phyloP scores from a whole-genome alignment of 1,140 invertebrate species.

The Apis dorsata region DNA sequence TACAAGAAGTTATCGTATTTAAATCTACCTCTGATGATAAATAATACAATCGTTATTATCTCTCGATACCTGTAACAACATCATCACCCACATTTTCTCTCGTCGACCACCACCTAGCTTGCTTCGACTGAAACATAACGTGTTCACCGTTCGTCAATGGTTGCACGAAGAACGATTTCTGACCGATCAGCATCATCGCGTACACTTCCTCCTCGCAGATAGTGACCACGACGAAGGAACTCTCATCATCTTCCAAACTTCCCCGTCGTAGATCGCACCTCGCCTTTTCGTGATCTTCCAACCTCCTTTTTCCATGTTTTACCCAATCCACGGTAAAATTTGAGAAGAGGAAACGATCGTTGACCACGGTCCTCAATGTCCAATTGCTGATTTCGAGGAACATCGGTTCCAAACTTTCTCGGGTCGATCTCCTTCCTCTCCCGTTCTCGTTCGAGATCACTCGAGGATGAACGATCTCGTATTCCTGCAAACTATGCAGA shows the following conservation, averaged over 20 bases:
- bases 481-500: slow-evolving; percentile 2
- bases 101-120: slow-evolving; percentile 16
- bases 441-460: slow-evolving; percentile 28
- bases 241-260: slow-evolving; percentile 49
- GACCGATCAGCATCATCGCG: slow-evolving; percentile 72
- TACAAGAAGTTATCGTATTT: too few species aligned
- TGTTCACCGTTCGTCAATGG: slow-evolving; percentile 67
- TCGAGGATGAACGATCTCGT: slow-evolving; percentile 59
- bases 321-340: slow-evolving; percentile 52
- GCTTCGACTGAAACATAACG: slow-evolving; percentile 62
- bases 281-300: fast-evolving
- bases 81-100: background rate
- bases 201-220: slow-evolving; percentile 75
- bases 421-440: slow-evolving; percentile 42
- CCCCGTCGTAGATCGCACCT: slow-evolving; percentile 65
- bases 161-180: slow-evolving; percentile 74
- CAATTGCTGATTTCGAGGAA: slow-evolving; percentile 65
- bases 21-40: too few species aligned
- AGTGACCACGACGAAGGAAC: slow-evolving; percentile 73
- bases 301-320: background rate
- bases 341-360: slow-evolving; percentile 54
- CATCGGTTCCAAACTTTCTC: background rate
- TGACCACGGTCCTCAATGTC: slow-evolving; percentile 63
- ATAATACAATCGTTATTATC: too few species aligned
- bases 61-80: too few species aligned